Percentiles rank a stretch among this genome's conserved stretches.
Evolutionary conservation across 2,113 vertebrate species (phyloP).

Genomic region (Menidia beryllina): DNA sequence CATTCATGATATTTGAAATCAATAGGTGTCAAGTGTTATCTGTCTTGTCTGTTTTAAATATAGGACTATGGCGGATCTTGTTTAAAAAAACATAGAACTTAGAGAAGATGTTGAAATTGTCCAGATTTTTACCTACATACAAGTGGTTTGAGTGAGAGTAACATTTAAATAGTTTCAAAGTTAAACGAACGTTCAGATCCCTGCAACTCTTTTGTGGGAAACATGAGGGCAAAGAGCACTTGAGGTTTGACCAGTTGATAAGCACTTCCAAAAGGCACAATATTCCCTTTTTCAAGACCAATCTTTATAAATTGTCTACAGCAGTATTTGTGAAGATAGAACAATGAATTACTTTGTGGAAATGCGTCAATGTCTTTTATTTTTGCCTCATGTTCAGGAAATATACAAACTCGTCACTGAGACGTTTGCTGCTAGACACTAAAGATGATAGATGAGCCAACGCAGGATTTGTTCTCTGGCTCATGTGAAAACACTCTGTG

Average conservation of each 20-base stretch:
- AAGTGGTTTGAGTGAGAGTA: not conserved
- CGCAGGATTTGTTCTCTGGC: not conserved
- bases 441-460: conserved; percentile 1
- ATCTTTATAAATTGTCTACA: conserved; percentile 1
- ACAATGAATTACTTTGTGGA: conserved; percentile 5
- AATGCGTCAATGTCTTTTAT: not conserved
- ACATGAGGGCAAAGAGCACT: no score
- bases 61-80: no score
- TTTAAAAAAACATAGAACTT: conserved; percentile 1
- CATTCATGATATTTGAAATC: not conserved
- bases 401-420: not conserved
- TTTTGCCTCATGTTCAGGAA: not conserved
- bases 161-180: conserved; percentile 7
- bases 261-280: not conserved
- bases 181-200: not conserved
- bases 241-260: no score
- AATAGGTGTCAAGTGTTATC: no score
- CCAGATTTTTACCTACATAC: not conserved
- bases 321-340: not conserved
- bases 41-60: no score
- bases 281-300: not conserved
- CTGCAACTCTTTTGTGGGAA: no score
- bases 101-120: not conserved
- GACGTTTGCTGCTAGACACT: not conserved
- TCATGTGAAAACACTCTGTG: not conserved